Evolutionary conservation across 2,888 invertebrate genomes (phyloP), one percentile per base, ranked within the genome.

Genomic region (Elaeidobius kamerunicus): DNA sequence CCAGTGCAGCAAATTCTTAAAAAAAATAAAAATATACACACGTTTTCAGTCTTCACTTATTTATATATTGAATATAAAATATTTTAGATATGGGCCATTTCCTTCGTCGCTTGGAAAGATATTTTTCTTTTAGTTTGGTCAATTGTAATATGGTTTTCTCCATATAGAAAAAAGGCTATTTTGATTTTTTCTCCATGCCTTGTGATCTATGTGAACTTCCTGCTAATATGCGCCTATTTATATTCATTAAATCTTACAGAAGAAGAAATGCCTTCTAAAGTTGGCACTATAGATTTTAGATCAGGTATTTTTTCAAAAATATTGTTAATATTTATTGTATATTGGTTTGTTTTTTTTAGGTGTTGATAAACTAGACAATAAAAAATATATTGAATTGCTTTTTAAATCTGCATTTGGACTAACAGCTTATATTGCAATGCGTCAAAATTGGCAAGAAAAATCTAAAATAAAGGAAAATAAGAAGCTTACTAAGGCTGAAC

Each of bases 1-100:
- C 12, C 15, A 20, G 23, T 2, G 3, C 17, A 3, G 12, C 16
- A 15, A 6, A 9, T 41, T 19, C 6, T 18, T n/a, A n/a, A n/a
- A n/a, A n/a, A n/a, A n/a, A n/a, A n/a, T n/a, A n/a, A n/a, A n/a
- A n/a, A n/a, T n/a, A n/a, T n/a, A n/a, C n/a, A n/a, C n/a, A n/a
- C n/a, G n/a, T n/a, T n/a, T n/a, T n/a, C n/a, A n/a, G n/a, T n/a
- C n/a, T n/a, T n/a, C n/a, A n/a, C n/a, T n/a, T n/a, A n/a, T n/a
- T n/a, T n/a, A n/a, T n/a, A n/a, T n/a, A n/a, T n/a, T n/a, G n/a
- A n/a, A n/a, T n/a, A n/a, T n/a, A n/a, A n/a, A n/a, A n/a, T n/a
- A n/a, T 48, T 47, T 16, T 15, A 56, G 56, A 16, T 57, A 1
- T 57, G 57, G 55, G 47, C 54, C 6, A 57, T 55, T 11, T 19